phyloP scores from a whole-genome alignment of 2,888 invertebrate genomes.

The Pristionchus arcanus region DNA sequence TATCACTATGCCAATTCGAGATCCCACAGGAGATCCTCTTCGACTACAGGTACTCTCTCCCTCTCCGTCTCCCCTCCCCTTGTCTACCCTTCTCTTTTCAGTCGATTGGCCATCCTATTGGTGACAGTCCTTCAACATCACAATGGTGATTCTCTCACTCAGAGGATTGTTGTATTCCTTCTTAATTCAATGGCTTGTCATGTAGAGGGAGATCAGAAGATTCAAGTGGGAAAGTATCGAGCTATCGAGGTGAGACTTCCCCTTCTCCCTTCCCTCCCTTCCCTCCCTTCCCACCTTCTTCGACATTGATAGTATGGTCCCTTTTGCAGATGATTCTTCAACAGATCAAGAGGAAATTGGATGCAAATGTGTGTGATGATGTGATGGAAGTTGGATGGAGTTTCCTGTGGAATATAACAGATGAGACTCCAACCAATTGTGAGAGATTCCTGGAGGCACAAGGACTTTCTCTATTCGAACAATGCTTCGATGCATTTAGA shows the following conservation, averaged over 20 bases:
- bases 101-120: slow-evolving; percentile 74
- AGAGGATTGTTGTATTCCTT: slow-evolving; percentile 94
- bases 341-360: slow-evolving; percentile 89
- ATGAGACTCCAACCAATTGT: slow-evolving; percentile 96
- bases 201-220: slow-evolving; percentile 94
- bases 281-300: background rate
- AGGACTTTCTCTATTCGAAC: slow-evolving; percentile 92
- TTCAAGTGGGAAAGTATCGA: slow-evolving; percentile 91
- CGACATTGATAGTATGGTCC: slow-evolving; percentile 49
- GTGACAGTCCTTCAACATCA: slow-evolving; percentile 77
- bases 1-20: slow-evolving; percentile 94
- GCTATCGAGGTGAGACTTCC: slow-evolving; percentile 82
- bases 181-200: slow-evolving; percentile 96
- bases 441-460: slow-evolving; percentile 90
- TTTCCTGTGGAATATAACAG: slow-evolving; percentile 94
- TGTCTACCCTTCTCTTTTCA: slow-evolving; percentile 56
- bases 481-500: slow-evolving; percentile 87
- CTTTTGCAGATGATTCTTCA: slow-evolving; percentile 88
- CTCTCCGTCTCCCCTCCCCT: background rate
- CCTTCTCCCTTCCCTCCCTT: background rate
- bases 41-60: slow-evolving; percentile 71
- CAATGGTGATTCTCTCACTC: slow-evolving; percentile 89
- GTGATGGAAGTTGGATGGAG: slow-evolving; percentile 98
- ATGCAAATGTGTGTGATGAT: slow-evolving; percentile 90
- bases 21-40: slow-evolving; percentile 91